phyloP scores from a whole-genome alignment of 2,113 vertebrate species.

The Cnemophilus loriae region DNA sequence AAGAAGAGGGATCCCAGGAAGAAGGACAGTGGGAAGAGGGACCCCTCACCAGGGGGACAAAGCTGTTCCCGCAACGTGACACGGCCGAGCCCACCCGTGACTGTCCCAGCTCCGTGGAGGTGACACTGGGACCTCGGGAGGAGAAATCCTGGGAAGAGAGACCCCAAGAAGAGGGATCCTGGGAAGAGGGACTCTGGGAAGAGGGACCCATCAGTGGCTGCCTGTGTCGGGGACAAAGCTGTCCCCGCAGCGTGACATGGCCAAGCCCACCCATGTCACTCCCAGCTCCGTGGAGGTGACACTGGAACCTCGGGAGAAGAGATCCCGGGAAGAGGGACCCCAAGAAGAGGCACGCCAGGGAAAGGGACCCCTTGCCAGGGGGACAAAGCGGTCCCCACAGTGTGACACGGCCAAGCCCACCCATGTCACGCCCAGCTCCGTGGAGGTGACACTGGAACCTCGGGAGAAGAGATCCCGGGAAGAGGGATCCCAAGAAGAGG shows the following conservation, averaged over 20 bases:
- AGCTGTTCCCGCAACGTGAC: not conserved
- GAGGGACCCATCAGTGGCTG: not conserved
- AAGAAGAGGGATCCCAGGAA: not conserved
- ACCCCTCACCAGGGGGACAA: not conserved
- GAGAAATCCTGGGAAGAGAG: not conserved
- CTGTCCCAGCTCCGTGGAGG: accelerated
- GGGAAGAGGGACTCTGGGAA: accelerated
- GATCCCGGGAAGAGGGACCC: not conserved
- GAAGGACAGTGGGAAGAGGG: not conserved
- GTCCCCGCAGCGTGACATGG: accelerated
- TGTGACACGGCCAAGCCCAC: not conserved
- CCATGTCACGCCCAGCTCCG: too few species aligned
- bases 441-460: not conserved
- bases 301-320: not conserved
- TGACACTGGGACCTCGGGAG: not conserved
- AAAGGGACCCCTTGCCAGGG: not conserved
- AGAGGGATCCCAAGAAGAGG: not conserved
- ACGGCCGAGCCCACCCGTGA: accelerated
- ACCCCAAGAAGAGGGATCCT: not conserved
- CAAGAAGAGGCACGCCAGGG: not conserved
- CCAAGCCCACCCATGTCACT: accelerated
- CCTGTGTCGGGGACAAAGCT: not conserved
- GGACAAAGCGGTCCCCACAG: not conserved
- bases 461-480: not conserved
- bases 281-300: accelerated